These are phyloP conservation scores for Megaceryle alcyon DNA, from an alignment of 2,797 vertebrate species.

Conservation along the genomic window DNA sequence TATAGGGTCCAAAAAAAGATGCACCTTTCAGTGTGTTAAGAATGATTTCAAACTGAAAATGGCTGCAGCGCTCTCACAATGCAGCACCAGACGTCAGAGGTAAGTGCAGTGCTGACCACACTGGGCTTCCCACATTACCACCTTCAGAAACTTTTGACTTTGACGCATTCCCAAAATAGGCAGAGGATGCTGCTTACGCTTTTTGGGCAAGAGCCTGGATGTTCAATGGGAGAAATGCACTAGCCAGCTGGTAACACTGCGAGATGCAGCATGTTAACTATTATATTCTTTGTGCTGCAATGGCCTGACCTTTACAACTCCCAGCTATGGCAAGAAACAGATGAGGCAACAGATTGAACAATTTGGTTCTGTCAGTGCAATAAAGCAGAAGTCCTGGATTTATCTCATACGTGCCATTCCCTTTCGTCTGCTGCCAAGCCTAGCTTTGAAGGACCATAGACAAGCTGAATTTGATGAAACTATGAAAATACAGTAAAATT, in stretches of 20 bases:
- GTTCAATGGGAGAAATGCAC: slow-evolving; percentile 11
- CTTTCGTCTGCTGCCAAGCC: slow-evolving; percentile 35
- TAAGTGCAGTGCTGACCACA: accelerated
- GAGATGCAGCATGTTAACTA: slow-evolving; percentile 57
- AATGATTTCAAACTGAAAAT: background rate
- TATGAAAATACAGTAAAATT: background rate
- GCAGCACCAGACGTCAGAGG: background rate
- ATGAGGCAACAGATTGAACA: slow-evolving; percentile 72
- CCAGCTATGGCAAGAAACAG: slow-evolving; percentile 67
- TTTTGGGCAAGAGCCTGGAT: slow-evolving; percentile 1
- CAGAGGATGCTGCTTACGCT: background rate
- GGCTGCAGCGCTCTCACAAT: background rate
- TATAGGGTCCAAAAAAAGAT: background rate
- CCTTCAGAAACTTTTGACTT: background rate
- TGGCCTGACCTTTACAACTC: slow-evolving; percentile 68
- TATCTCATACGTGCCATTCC: slow-evolving; percentile 59
- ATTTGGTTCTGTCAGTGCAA: slow-evolving; percentile 74
- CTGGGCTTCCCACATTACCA: background rate
- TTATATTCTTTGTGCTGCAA: slow-evolving; percentile 39
- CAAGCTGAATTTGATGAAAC: background rate
- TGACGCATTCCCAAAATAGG: slow-evolving; percentile 44
- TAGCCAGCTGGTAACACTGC: slow-evolving; percentile 51
- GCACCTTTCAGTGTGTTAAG: accelerated
- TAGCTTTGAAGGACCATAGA: slow-evolving; percentile 27
- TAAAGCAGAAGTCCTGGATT: slow-evolving; percentile 75